These are phyloP conservation scores for Ranitomeya imitator DNA, from an alignment of 2,113 vertebrate genomes.

Conservation along the genomic window DNA sequence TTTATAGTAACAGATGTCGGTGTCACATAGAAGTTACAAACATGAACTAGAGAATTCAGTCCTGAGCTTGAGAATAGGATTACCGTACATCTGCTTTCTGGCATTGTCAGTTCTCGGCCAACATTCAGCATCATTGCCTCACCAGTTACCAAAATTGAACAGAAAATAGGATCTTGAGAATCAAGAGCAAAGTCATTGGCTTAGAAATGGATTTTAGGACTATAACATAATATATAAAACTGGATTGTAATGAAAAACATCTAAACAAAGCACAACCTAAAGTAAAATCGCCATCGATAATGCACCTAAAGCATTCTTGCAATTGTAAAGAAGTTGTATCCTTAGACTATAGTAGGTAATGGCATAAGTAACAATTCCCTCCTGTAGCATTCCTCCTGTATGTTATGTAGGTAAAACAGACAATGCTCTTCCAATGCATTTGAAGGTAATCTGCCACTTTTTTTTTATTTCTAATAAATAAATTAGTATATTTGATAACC, in stretches of 20 bases:
- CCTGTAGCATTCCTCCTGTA: no score
- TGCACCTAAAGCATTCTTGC: no score
- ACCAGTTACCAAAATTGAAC: not conserved
- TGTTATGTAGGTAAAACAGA: no score
- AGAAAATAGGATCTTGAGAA: not conserved
- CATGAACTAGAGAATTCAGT: not conserved
- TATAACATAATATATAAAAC: not conserved
- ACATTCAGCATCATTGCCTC: not conserved
- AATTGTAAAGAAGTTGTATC: no score
- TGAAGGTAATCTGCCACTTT: no score
- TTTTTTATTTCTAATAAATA: no score
- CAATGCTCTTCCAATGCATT: no score
- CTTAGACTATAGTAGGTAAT: no score
- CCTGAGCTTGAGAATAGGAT: not conserved
- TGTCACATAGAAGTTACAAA: slow-evolving; percentile 10
- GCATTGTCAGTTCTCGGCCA: not conserved
- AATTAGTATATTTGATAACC: no score
- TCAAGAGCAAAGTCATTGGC: not conserved
- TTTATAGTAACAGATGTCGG: slow-evolving; percentile 1
- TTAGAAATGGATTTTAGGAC: not conserved
- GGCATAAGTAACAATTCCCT: no score
- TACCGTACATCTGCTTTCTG: not conserved
- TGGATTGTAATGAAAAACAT: not conserved
- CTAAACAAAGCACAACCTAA: no score
- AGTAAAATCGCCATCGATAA: no score